Percentiles rank a stretch among this genome's conserved stretches.
Conservation (phyloP, 1,140 invertebrate species). For the Cyrtorhinus lividipennis region DNA sequence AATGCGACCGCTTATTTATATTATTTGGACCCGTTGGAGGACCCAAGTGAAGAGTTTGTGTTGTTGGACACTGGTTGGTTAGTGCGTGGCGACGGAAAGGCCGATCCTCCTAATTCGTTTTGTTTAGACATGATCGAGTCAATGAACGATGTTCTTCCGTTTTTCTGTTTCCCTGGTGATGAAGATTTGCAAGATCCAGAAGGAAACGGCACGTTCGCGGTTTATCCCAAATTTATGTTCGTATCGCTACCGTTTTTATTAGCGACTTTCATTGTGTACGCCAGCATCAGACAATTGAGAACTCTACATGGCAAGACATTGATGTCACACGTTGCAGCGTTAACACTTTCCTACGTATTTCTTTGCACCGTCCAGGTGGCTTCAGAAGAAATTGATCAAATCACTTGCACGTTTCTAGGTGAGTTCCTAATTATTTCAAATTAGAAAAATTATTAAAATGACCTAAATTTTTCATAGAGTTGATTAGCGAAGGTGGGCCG, state of each 20-base stretch:
- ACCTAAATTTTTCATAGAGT: no score
- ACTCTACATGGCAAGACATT: conserved; percentile 58
- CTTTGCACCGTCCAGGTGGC: conserved; percentile 38
- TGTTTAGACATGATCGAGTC: conserved; percentile 17
- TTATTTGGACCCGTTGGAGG: conserved; percentile 6
- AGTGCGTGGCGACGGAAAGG: not conserved
- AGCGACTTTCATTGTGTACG: conserved; percentile 54
- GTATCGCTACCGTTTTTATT: conserved; percentile 55
- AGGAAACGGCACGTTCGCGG: conserved; percentile 9
- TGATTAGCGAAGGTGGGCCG: no score
- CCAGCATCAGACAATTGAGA: conserved; percentile 47
- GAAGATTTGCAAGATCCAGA: conserved; percentile 7
- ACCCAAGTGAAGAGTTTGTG: not conserved
- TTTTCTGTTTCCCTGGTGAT: conserved; percentile 26
- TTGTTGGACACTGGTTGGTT: not conserved
- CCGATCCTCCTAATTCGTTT: not conserved
- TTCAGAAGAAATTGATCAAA: conserved; percentile 28
- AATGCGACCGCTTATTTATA: not conserved
- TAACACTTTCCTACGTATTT: conserved; percentile 26
- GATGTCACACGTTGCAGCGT: conserved; percentile 45
- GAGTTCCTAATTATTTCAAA: conserved; percentile 27
- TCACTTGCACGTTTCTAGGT: conserved; percentile 35
- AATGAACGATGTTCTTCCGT: conserved; percentile 21
- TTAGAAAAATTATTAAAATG: no score
- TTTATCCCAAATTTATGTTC: conserved; percentile 38